phyloP scores from a whole-genome alignment of 2,113 vertebrate genomes.

The Paraplagusia blochii region DNA sequence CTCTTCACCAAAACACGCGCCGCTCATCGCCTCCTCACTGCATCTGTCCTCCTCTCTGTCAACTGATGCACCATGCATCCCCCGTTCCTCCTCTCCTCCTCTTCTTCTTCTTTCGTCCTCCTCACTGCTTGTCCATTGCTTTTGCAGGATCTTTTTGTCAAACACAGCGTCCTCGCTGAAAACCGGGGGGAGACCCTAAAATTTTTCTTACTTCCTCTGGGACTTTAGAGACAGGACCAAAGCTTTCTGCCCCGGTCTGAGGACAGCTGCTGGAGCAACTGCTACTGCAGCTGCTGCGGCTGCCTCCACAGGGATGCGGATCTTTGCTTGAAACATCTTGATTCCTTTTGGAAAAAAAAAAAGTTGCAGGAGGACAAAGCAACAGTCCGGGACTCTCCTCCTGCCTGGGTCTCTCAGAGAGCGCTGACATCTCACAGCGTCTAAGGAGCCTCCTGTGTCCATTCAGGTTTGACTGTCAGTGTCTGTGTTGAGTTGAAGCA shows the following conservation, averaged over 20 bases:
- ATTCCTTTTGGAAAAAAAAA: conserved; percentile 22
- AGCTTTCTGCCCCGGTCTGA: conserved; percentile 24
- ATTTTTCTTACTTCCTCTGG: conserved; percentile 19
- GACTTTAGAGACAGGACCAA: conserved; percentile 60
- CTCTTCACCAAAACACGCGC: conserved; percentile 39
- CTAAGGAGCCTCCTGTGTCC: conserved; percentile 42
- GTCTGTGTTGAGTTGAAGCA: conserved; percentile 6
- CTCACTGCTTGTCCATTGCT: conserved; percentile 31
- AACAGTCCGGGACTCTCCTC: conserved; percentile 12
- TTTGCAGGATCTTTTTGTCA: conserved; percentile 42
- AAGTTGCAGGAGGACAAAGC: conserved; percentile 44
- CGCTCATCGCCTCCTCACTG: conserved; percentile 60
- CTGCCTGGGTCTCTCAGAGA: conserved; percentile 14
- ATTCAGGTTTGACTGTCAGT: conserved; percentile 4
- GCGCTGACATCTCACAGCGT: conserved; percentile 16
- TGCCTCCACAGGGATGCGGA: conserved; percentile 31
- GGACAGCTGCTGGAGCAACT: conserved; percentile 36
- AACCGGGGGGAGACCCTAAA: conserved; percentile 43
- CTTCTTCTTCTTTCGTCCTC: conserved; percentile 38
- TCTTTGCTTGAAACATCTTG: conserved; percentile 25
- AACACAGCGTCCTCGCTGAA: conserved; percentile 37
- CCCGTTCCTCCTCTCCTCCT: conserved; percentile 34
- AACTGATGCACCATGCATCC: conserved; percentile 66
- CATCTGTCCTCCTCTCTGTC: conserved; percentile 62
- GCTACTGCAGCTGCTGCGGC: conserved; percentile 13